Percentiles rank a stretch among this genome's conserved stretches.
phyloP scores from a whole-genome alignment of 2,113 vertebrate genomes.

The Vidua chalybeata region DNA sequence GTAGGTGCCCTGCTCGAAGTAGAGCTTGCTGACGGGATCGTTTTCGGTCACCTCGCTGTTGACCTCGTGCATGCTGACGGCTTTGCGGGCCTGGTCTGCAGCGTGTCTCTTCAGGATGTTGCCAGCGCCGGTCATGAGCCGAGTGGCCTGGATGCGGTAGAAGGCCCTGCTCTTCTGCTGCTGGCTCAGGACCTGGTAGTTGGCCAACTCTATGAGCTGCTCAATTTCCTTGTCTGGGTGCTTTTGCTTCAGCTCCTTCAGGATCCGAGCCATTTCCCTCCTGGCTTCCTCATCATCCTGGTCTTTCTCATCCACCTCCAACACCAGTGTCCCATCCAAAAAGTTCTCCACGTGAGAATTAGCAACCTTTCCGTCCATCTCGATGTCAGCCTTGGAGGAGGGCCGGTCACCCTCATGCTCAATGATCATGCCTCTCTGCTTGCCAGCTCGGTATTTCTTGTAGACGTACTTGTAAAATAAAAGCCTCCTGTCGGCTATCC shows the following conservation, averaged over 20 bases:
- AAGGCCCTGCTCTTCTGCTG: conserved; percentile 95
- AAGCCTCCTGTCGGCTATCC: conserved; percentile 92
- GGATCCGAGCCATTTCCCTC: conserved; percentile 87
- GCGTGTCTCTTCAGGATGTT: conserved; percentile 91
- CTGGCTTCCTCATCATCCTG: conserved; percentile 88
- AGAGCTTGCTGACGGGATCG: conserved; percentile 83
- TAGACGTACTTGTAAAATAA: conserved; percentile 95
- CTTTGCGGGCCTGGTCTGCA: conserved; percentile 89
- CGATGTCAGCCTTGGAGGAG: conserved; percentile 85
- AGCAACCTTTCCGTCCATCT: conserved; percentile 89
- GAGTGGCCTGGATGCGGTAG: conserved; percentile 93
- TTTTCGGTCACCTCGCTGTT: conserved; percentile 78
- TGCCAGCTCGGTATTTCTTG: conserved; percentile 91
- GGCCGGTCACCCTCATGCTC: conserved; percentile 92
- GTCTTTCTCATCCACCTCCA: conserved; percentile 82
- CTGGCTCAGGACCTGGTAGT: conserved; percentile 91
- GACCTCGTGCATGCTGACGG: conserved; percentile 85
- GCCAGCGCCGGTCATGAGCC: conserved; percentile 91
- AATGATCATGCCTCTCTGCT: conserved; percentile 91
- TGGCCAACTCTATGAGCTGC: conserved; percentile 89
- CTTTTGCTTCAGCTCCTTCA: conserved; percentile 94
- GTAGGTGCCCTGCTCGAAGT: conserved; percentile 89
- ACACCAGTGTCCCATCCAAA: conserved; percentile 89
- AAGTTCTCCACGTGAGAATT: conserved; percentile 87
- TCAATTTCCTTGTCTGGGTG: conserved; percentile 93